phyloP scores from a whole-genome alignment of 2,888 invertebrate genomes.

The Euplagia quadripunctaria region DNA sequence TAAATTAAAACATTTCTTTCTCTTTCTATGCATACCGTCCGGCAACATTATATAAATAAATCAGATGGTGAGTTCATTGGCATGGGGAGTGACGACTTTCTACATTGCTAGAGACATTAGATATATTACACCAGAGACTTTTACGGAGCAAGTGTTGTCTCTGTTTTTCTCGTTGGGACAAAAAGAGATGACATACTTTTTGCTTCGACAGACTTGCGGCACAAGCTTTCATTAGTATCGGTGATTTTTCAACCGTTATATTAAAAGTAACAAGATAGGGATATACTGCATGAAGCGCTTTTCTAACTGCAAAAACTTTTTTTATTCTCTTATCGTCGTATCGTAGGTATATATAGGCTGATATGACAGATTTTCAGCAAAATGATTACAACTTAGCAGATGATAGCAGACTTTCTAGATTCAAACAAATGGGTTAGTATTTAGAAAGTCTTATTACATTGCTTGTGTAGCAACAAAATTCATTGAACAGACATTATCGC shows the following conservation, averaged over 20 bases:
- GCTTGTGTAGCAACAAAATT: no score
- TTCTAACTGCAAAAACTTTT: not conserved
- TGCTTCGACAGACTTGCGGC: not conserved
- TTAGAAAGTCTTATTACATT: no score
- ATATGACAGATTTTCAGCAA: no score
- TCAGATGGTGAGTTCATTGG: conserved; percentile 74
- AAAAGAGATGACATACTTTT: not conserved
- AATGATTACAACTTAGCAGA: not conserved
- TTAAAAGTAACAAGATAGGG: not conserved
- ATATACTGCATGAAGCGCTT: conserved; percentile 4
- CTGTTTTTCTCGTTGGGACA: not conserved
- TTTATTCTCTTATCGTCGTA: not conserved
- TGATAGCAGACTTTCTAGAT: no score
- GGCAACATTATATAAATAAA: conserved; percentile 56
- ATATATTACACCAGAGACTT: not conserved
- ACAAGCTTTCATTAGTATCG: not conserved
- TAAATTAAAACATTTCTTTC: conserved; percentile 53
- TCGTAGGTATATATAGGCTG: not conserved
- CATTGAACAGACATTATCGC: no score
- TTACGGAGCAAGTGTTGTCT: conserved; percentile 1
- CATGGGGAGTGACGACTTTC: conserved; percentile 50
- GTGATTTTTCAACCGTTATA: not conserved
- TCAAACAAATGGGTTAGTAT: no score
- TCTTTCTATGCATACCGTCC: conserved; percentile 67
- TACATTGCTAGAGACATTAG: conserved; percentile 27